A percentile compares a stretch with the other conserved stretches of the same genome.
Conservation (phyloP, 2,113 vertebrate genomes). For the Sitta europaea region DNA sequence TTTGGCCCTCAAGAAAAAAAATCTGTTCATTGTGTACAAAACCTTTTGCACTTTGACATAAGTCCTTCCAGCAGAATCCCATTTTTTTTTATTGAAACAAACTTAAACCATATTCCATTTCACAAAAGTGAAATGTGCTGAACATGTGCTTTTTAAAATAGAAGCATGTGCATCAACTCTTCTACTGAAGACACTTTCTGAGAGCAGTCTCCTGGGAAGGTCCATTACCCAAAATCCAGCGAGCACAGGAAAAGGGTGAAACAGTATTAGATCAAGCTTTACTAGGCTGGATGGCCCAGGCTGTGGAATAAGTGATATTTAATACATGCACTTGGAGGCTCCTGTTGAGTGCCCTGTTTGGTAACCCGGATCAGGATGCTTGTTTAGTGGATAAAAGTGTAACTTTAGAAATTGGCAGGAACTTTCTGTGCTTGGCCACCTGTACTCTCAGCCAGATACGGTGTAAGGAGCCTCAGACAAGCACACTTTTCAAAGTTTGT, state of each 20-base stretch:
- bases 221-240: constrained; percentile 68
- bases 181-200: constrained; percentile 70
- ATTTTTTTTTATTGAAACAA: constrained; percentile 63
- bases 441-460: constrained; percentile 74
- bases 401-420: constrained; percentile 86
- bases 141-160: constrained; percentile 77
- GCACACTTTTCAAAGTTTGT: constrained; percentile 68
- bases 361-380: constrained; percentile 80
- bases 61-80: constrained; percentile 69
- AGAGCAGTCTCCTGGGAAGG: constrained; percentile 70
- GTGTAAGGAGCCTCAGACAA: constrained; percentile 67
- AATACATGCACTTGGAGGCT: constrained; percentile 69
- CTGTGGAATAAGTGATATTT: constrained; percentile 76
- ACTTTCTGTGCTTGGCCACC: constrained; percentile 76
- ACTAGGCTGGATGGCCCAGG: constrained; percentile 58
- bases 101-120: constrained; percentile 80
- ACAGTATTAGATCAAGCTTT: constrained; percentile 66
- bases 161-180: constrained; percentile 71
- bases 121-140: constrained; percentile 78
- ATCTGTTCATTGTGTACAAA: constrained; percentile 67
- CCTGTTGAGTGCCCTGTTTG: constrained; percentile 77
- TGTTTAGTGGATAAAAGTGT: constrained; percentile 83
- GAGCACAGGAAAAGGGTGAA: constrained; percentile 75
- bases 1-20: constrained; percentile 15
- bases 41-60: constrained; percentile 78